Evolutionary conservation across 2,797 vertebrate genomes (phyloP).

Genomic region (Pachyuromys duprasi): DNA sequence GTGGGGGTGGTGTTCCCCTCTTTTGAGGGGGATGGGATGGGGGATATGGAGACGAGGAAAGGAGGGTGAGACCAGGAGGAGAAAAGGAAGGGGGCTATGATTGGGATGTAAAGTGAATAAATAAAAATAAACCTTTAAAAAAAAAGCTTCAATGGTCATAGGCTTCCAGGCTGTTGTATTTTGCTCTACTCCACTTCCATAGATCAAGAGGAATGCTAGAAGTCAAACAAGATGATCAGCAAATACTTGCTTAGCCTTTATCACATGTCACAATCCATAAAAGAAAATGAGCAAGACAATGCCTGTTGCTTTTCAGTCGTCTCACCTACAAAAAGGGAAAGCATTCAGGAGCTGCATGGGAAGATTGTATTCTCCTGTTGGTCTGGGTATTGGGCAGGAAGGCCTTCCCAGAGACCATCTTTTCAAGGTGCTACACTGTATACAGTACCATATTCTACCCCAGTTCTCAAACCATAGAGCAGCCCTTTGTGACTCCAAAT

Average conservation of each 20-base stretch:
- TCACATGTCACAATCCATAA: not conserved
- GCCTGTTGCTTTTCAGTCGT: conserved; percentile 14
- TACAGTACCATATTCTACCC: not conserved
- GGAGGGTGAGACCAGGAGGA: too few species aligned
- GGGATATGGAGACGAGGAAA: too few species aligned
- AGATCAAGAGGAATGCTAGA: conserved; percentile 45
- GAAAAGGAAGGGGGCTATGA: too few species aligned
- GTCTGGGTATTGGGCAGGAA: not conserved
- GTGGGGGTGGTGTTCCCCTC: too few species aligned
- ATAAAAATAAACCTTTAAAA: too few species aligned
- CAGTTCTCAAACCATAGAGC: conserved; percentile 7
- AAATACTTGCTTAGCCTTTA: conserved; percentile 26
- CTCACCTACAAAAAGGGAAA: conserved; percentile 4
- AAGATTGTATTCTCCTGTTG: not conserved
- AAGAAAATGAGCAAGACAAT: conserved; percentile 12
- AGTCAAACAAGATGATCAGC: not conserved
- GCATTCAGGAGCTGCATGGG: not conserved
- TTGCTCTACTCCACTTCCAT: not conserved
- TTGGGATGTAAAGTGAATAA: too few species aligned
- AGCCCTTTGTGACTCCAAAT: not conserved
- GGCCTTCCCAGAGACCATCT: not conserved
- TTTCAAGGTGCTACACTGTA: not conserved
- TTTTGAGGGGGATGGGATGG: too few species aligned
- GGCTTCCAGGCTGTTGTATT: not conserved
- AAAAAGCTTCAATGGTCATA: not conserved